phyloP scores from a whole-genome alignment of 1,140 invertebrate species.

The Hesperophylax magnus region DNA sequence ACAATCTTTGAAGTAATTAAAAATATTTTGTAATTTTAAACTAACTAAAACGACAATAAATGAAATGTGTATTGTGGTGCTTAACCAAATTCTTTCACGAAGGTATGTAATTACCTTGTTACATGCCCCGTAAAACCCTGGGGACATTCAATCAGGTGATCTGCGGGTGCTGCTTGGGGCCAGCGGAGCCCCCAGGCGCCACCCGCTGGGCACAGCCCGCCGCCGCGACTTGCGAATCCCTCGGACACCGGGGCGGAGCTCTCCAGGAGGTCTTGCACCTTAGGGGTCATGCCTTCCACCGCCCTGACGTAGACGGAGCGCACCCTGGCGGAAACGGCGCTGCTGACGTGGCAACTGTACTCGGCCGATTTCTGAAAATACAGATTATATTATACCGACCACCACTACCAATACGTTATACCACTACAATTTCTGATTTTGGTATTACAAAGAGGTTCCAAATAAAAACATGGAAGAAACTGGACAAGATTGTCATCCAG shows the following conservation, averaged over 20 bases:
- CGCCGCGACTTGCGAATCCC: background rate
- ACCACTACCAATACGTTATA: no score
- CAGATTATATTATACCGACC: no score
- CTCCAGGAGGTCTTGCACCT: background rate
- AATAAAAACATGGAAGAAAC: background rate
- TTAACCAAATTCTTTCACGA: no score
- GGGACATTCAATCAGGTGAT: slow-evolving; percentile 63
- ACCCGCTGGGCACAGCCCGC: slow-evolving; percentile 62
- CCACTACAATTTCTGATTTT: no score
- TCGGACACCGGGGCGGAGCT: background rate
- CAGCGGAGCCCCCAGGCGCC: slow-evolving; percentile 64
- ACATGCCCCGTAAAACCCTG: slow-evolving; percentile 65
- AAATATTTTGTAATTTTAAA: no score
- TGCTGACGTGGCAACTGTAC: slow-evolving; percentile 67
- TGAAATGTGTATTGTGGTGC: no score
- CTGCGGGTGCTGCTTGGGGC: slow-evolving; percentile 67
- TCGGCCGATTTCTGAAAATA: slow-evolving; percentile 66
- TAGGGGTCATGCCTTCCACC: slow-evolving; percentile 59
- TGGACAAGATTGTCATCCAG: no score
- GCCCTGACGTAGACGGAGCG: slow-evolving; percentile 62
- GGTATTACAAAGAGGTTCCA: no score
- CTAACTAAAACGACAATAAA: no score
- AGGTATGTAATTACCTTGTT: slow-evolving; percentile 62
- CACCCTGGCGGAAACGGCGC: slow-evolving; percentile 62
- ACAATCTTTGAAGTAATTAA: no score